Evolutionary conservation across 1,140 invertebrate genomes (phyloP).

Genomic region (Atta colombica): DNA sequence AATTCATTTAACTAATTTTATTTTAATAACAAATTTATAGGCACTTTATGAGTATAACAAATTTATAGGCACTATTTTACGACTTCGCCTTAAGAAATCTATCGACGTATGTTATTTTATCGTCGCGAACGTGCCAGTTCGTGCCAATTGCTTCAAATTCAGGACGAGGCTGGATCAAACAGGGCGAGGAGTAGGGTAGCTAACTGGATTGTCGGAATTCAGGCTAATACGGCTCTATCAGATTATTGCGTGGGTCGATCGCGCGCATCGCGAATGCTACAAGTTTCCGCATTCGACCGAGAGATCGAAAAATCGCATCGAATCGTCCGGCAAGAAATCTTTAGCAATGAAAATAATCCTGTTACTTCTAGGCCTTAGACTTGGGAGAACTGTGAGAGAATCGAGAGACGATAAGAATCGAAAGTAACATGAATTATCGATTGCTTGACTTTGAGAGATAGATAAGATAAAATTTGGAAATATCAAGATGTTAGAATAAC

Average conservation of each 20-base stretch:
- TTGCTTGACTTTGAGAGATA: neutral
- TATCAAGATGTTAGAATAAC: neutral
- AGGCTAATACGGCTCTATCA: constrained; percentile 80
- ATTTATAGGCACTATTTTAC: constrained; percentile 14
- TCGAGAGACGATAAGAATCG: neutral
- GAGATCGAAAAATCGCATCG: neutral
- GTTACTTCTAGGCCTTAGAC: neutral
- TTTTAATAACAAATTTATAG: neutral
- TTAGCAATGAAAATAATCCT: neutral
- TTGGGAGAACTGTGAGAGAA: neutral
- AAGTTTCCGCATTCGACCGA: constrained; percentile 30
- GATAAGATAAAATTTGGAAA: neutral
- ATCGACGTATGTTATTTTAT: constrained; percentile 49
- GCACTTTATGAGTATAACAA: neutral
- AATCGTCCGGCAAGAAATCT: neutral
- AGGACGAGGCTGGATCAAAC: constrained; percentile 76
- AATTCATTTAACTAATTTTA: neutral
- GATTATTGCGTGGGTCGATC: constrained; percentile 69
- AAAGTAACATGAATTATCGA: neutral
- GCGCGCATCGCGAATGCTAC: constrained; percentile 29
- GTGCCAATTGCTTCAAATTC: constrained; percentile 76
- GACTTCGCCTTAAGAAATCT: constrained; percentile 63
- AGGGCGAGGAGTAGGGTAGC: constrained; percentile 58
- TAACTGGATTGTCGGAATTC: constrained; percentile 79
- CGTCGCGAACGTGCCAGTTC: constrained; percentile 58